Evolutionary conservation across 2,113 vertebrate genomes (phyloP), one percentile per base, ranked within the genome.

Genomic region (Herpetotheres cachinnans): DNA sequence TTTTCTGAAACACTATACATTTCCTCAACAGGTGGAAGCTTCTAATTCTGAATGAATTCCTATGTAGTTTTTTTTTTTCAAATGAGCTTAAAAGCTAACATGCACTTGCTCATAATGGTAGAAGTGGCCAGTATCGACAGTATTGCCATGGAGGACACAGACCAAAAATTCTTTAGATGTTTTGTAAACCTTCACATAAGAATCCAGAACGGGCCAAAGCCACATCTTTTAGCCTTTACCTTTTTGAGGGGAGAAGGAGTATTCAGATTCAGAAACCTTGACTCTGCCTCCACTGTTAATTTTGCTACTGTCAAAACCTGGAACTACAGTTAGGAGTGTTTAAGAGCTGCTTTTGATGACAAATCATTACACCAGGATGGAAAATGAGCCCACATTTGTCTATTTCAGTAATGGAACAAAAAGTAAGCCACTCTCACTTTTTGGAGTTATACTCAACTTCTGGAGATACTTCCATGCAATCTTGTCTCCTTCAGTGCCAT

Each of bases 401-500:
- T 97, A 12, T 66, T 87, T 92, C 91, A 92, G 81, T 94, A 91
- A 90, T 16, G 16, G 78, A 94, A 97, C 70, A 94, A 86, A 96
- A 94, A 89, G 59, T 66, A 89, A 95, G 82, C 36, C 44, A 32
- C 32, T 89, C 62, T 86, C 55, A 38, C 20, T 61, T 95, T 90
- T 79, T 65, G 38, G 47, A 92, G 89, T 94, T 79, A 40, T 4
- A 30, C 10, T 50, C 30, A 66, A 50, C 40, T 91, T 89, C 55
- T 61, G 16, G 16, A 93, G 27, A 2, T 38, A 81, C 80, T 91
- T 89, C 10, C 21, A 27, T 6, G 52, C 86, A 44, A 97, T 98
- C 81, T 91, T 34, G 88, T 95, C 94, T 98, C 97, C 97, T 98
- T 84, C 63, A 82, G 98, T 97, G 97, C 98, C 98, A 98, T 96